Evolutionary conservation across 2,113 vertebrate species (phyloP).

Genomic region (Stomatorhinus ivindoensis): DNA sequence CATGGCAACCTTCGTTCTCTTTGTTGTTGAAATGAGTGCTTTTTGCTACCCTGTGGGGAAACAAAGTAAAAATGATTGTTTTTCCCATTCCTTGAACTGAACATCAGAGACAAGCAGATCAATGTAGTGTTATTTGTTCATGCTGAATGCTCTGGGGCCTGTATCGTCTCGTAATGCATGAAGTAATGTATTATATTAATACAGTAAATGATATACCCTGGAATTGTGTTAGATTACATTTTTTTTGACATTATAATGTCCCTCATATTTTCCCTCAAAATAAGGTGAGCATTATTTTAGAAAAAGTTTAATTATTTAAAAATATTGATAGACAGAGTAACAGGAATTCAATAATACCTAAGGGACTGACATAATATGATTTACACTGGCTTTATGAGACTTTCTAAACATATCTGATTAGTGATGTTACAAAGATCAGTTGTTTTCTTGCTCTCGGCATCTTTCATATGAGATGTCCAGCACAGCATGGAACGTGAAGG

Average conservation of each 20-base stretch:
- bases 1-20: constrained; percentile 17
- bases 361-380: background rate
- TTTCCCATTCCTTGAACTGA: constrained; percentile 22
- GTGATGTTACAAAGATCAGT: background rate
- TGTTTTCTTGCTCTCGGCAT: background rate
- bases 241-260: background rate
- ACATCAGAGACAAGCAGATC: constrained; percentile 17
- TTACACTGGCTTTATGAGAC: background rate
- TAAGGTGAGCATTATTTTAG: background rate
- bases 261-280: background rate
- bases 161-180: background rate
- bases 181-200: constrained; percentile 8
- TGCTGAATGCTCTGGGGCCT: constrained; percentile 8
- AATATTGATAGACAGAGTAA: background rate
- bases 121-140: constrained; percentile 18
- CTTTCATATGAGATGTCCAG: background rate
- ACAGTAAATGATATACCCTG: background rate
- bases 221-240: background rate
- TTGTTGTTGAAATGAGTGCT: constrained; percentile 23
- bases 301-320: background rate
- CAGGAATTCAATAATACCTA: background rate
- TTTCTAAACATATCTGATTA: background rate
- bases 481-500: background rate
- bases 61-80: constrained; percentile 20
- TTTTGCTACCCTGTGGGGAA: constrained; percentile 19